Conservation (phyloP, 2,113 vertebrate species). For the Poecilia latipinna region DNA sequence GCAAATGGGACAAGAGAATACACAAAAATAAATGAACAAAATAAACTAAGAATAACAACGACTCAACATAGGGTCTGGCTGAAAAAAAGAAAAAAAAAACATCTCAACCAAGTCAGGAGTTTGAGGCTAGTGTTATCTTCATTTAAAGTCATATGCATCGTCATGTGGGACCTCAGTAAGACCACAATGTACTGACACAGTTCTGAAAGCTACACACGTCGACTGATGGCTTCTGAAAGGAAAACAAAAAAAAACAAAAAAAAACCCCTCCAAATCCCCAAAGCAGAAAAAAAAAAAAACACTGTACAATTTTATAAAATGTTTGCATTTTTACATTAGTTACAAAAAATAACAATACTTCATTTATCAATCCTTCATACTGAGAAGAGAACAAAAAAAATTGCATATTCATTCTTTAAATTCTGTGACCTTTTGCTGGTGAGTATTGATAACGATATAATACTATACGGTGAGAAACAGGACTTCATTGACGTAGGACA, state of each 20-base stretch:
- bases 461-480: conserved; percentile 87
- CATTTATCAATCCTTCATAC: conserved; percentile 94
- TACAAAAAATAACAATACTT: conserved; percentile 96
- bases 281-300: conserved; percentile 68
- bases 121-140: conserved; percentile 77
- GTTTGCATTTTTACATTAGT: conserved; percentile 98
- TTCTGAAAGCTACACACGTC: conserved; percentile 71
- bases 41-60: conserved; percentile 33
- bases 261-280: conserved; percentile 33
- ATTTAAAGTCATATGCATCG: conserved; percentile 78
- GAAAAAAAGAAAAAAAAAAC: conserved; percentile 42
- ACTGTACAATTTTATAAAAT: conserved; percentile 99
- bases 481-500: conserved; percentile 71
- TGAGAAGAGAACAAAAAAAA: conserved; percentile 70
- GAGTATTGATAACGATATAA: conserved; percentile 83
- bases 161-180: conserved; percentile 75
- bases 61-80: conserved; percentile 25
- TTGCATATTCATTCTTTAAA: conserved; percentile 85
- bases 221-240: conserved; percentile 69
- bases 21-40: conserved; percentile 46
- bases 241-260: conserved; percentile 22
- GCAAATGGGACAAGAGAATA: conserved; percentile 6
- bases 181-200: conserved; percentile 72
- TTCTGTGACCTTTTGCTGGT: conserved; percentile 92
- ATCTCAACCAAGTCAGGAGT: conserved; percentile 72